Conservation (phyloP, 2,797 vertebrate genomes). For the Poecilia velifera region DNA sequence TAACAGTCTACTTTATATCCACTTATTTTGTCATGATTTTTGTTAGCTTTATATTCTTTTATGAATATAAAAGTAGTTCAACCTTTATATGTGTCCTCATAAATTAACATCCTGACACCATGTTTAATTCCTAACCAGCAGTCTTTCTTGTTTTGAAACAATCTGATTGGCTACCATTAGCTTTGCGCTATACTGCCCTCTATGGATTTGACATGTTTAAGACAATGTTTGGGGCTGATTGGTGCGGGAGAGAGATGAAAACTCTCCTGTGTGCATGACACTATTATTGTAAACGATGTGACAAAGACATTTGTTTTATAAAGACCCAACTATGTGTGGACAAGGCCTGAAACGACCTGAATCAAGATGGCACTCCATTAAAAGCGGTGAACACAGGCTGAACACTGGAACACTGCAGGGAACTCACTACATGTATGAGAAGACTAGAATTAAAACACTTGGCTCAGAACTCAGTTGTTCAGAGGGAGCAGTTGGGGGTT, state of each 20-base stretch:
- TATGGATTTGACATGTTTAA: neutral
- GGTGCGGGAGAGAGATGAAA: neutral
- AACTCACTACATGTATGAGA: neutral
- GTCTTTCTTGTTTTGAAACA: neutral
- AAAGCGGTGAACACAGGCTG: neutral
- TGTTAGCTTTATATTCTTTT: neutral
- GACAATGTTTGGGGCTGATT: neutral
- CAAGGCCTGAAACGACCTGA: neutral
- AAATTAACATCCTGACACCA: neutral
- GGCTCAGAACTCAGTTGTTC: neutral
- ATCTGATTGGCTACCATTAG: neutral
- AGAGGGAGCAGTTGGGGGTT: neutral
- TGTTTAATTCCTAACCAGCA: neutral
- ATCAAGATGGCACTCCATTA: neutral
- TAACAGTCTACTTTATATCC: neutral
- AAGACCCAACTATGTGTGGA: neutral
- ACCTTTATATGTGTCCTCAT: neutral
- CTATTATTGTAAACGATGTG: neutral
- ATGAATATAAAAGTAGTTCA: neutral
- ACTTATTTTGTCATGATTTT: neutral
- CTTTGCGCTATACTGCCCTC: neutral
- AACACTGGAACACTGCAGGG: neutral
- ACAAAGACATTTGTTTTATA: neutral
- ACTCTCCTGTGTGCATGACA: neutral
- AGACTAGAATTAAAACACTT: neutral